Percentiles rank a stretch among this genome's conserved stretches.
Evolutionary conservation across 2,113 vertebrate genomes (phyloP).

Genomic region (Prunella himalayana): DNA sequence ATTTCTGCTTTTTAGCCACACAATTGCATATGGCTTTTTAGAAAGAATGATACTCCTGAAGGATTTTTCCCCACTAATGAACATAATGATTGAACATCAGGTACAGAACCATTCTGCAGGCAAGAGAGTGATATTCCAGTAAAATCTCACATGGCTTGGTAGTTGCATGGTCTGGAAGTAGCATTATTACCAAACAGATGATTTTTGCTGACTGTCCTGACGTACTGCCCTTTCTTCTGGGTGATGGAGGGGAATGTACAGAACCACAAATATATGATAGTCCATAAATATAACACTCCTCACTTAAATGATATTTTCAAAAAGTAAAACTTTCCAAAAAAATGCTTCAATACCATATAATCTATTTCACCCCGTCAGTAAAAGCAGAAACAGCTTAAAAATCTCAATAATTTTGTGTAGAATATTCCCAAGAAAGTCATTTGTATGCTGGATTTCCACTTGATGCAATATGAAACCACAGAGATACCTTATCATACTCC

Average conservation of each 20-base stretch:
- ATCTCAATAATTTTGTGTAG: conserved; percentile 45
- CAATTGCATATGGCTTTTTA: background rate
- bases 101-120: background rate
- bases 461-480: conserved; percentile 40
- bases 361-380: background rate
- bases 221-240: background rate
- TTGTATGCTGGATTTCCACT: conserved; percentile 57
- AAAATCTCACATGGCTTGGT: background rate
- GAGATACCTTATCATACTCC: conserved; percentile 52
- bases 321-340: background rate
- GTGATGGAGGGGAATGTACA: background rate
- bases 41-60: background rate
- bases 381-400: conserved; percentile 33
- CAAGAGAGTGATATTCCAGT: background rate
- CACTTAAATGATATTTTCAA: background rate
- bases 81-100: background rate
- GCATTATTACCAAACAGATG: background rate
- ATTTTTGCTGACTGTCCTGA: background rate
- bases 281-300: background rate
- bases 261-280: background rate
- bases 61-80: conserved; percentile 19
- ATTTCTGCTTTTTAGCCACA: conserved; percentile 34
- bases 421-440: conserved; percentile 45
- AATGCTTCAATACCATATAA: background rate
- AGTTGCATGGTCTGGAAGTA: background rate